These are phyloP conservation scores for Tribolium castaneum DNA, from an alignment of 1,140 invertebrate species.

Conservation along the genomic window DNA sequence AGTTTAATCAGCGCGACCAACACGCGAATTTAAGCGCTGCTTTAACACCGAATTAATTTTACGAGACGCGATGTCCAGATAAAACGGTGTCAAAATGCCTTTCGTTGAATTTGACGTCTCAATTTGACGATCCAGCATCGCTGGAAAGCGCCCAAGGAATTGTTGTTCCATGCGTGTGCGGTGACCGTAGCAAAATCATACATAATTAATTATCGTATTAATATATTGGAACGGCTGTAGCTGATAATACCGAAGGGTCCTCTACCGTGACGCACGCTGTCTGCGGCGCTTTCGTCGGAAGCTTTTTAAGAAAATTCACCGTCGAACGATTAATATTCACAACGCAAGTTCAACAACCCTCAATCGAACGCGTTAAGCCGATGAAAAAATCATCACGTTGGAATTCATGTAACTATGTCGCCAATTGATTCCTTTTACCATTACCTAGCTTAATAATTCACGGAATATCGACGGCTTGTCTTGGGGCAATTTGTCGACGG, in stretches of 20 bases:
- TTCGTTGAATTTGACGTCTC: slow-evolving; percentile 10
- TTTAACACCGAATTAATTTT: slow-evolving; percentile 31
- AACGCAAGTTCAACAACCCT: slow-evolving; percentile 11
- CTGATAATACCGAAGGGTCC: slow-evolving; percentile 24
- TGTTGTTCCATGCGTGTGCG: neutral
- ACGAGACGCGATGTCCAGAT: slow-evolving; percentile 25
- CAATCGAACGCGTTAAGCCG: neutral
- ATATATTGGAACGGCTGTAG: slow-evolving; percentile 24
- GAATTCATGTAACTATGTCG: neutral
- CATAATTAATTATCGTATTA: slow-evolving; percentile 38
- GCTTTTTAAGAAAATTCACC: slow-evolving; percentile 23
- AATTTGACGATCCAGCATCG: slow-evolving; percentile 16
- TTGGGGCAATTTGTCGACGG: neutral
- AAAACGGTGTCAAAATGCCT: slow-evolving; percentile 23
- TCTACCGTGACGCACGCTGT: slow-evolving; percentile 27
- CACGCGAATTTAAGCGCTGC: slow-evolving; percentile 17
- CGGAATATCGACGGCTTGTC: neutral
- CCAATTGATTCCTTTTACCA: neutral
- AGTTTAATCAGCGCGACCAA: slow-evolving; percentile 8
- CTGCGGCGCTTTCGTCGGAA: slow-evolving; percentile 27
- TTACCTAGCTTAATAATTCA: slow-evolving; percentile 5
- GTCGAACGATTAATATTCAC: slow-evolving; percentile 8
- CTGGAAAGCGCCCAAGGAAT: neutral
- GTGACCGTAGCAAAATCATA: slow-evolving; percentile 18
- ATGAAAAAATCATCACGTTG: neutral